Percentiles rank a stretch among this genome's conserved stretches.
Evolutionary conservation across 2,113 vertebrate species (phyloP).

Genomic region (Diadophis punctatus): DNA sequence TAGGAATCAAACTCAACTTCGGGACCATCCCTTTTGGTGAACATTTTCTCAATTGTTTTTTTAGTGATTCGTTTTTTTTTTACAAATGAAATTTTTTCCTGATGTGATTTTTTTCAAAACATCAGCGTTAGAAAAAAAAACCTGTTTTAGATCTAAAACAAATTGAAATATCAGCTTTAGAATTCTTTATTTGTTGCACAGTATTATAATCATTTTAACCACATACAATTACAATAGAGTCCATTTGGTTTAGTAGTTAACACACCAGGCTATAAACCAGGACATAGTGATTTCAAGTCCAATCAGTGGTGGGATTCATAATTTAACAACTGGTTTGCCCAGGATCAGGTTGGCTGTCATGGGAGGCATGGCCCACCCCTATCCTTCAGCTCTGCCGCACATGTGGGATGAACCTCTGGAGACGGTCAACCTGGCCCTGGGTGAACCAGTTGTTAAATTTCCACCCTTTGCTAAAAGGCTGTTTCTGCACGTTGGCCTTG

Average conservation of each 20-base stretch:
- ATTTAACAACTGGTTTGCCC: too few relatives aligned
- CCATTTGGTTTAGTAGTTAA: not conserved
- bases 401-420: too few relatives aligned
- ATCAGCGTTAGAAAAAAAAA: not conserved
- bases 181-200: not conserved
- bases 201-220: not conserved
- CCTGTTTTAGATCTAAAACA: not conserved
- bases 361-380: too few relatives aligned
- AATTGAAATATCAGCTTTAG: not conserved
- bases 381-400: too few relatives aligned
- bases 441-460: too few relatives aligned
- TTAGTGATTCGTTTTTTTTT: not conserved
- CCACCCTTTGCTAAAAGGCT: too few relatives aligned
- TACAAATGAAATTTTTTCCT: not conserved
- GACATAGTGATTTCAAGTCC: not conserved
- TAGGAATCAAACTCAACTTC: not conserved
- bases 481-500: too few relatives aligned
- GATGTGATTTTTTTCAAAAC: not conserved
- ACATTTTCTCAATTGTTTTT: not conserved
- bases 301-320: not conserved
- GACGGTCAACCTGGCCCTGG: too few relatives aligned
- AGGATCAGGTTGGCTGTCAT: too few relatives aligned
- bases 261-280: not conserved
- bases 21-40: not conserved
- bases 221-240: not conserved